Percentiles rank a stretch among this genome's conserved stretches.
Evolutionary conservation across 2,113 vertebrate species (phyloP).

Genomic region (Pachypanchax playfairii): DNA sequence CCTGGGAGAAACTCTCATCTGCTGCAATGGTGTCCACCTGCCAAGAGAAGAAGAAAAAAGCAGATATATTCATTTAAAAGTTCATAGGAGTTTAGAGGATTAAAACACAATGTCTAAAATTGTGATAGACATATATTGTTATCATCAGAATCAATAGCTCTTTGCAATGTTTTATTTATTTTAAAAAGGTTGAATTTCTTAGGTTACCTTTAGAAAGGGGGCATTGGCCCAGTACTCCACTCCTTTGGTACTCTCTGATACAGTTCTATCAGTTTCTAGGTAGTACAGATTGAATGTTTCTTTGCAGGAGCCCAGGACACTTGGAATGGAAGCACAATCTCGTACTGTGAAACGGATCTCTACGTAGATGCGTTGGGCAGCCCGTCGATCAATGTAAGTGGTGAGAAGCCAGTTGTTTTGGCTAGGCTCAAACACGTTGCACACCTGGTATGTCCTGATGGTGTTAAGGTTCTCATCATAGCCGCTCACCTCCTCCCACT

Average conservation of each 20-base stretch:
- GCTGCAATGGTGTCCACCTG: slow-evolving; percentile 86
- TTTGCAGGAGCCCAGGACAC: slow-evolving; percentile 96
- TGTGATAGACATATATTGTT: too few species aligned
- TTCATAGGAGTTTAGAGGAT: too few species aligned
- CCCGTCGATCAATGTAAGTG: slow-evolving; percentile 91
- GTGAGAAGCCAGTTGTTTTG: slow-evolving; percentile 99
- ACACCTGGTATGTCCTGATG: slow-evolving; percentile 97
- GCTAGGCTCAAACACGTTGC: slow-evolving; percentile 98
- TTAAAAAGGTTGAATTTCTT: neutral
- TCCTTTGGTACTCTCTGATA: slow-evolving; percentile 87
- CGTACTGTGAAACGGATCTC: slow-evolving; percentile 98
- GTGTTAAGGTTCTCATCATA: slow-evolving; percentile 97
- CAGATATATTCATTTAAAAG: neutral
- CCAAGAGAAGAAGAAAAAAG: slow-evolving; percentile 59
- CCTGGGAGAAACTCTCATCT: slow-evolving; percentile 87
- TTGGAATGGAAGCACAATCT: slow-evolving; percentile 97
- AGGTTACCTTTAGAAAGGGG: slow-evolving; percentile 90
- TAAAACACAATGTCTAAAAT: too few species aligned
- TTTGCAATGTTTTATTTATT: neutral
- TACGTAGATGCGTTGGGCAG: slow-evolving; percentile 93
- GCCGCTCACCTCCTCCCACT: slow-evolving; percentile 99
- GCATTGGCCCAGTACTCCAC: slow-evolving; percentile 92
- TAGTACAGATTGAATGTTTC: slow-evolving; percentile 99
- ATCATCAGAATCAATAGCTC: too few species aligned
- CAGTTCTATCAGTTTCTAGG: slow-evolving; percentile 90